Evolutionary conservation across 2,113 vertebrate genomes (phyloP).

Genomic region (Ictalurus furcatus): DNA sequence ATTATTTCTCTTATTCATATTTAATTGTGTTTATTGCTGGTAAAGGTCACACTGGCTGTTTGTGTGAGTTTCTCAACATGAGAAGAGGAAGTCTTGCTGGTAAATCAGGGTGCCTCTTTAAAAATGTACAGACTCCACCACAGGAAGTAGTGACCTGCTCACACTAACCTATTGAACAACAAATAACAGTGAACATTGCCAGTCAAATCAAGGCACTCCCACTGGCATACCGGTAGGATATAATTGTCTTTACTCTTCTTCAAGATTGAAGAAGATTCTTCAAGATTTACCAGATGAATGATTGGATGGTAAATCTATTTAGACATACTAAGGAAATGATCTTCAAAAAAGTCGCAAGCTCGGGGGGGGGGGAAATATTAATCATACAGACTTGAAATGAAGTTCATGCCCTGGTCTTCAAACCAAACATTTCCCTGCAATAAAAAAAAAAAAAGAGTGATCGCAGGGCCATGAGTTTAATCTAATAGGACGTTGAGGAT

Average conservation of each 20-base stretch:
- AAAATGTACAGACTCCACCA: conserved; percentile 68
- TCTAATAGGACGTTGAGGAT: conserved; percentile 34
- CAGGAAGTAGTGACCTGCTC: conserved; percentile 67
- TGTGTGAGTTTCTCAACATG: conserved; percentile 65
- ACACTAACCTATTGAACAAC: conserved; percentile 73
- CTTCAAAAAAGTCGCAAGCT: conserved; percentile 6
- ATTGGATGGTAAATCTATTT: neutral
- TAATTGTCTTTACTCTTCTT: conserved; percentile 13
- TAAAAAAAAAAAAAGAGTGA: neutral
- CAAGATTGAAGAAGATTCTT: conserved; percentile 3
- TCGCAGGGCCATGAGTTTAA: neutral
- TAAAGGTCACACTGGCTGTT: conserved; percentile 75
- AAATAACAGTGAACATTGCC: conserved; percentile 73
- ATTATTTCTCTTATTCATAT: conserved; percentile 79
- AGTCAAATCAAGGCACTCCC: conserved; percentile 57
- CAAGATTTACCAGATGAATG: neutral
- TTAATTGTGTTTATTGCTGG: conserved; percentile 79
- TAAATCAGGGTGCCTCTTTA: conserved; percentile 70
- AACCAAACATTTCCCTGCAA: neutral
- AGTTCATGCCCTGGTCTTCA: neutral
- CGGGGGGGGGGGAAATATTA: conserved; percentile 5
- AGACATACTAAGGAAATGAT: conserved; percentile 5
- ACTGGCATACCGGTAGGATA: conserved; percentile 40
- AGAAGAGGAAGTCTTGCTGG: conserved; percentile 67
- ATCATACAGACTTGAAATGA: conserved; percentile 1